These are phyloP conservation scores for Bucco capensis DNA, from an alignment of 2,113 vertebrate species.

Conservation along the genomic window DNA sequence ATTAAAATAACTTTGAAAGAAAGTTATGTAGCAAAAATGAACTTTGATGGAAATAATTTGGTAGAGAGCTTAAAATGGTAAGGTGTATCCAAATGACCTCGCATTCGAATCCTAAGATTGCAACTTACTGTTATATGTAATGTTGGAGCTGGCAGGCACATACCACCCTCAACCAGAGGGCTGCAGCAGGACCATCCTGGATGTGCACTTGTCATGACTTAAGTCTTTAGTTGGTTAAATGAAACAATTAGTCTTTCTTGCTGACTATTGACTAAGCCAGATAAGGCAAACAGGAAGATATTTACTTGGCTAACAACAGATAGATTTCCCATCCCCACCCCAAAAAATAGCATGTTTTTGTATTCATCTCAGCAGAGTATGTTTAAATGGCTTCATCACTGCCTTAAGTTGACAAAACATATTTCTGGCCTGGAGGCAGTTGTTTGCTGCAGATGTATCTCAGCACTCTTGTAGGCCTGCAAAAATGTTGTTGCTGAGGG, in stretches of 20 bases:
- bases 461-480: background rate
- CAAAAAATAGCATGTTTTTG: background rate
- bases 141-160: accelerated
- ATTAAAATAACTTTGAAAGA: background rate
- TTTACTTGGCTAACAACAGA: background rate
- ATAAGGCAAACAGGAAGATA: background rate
- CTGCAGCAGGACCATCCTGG: background rate
- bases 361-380: background rate
- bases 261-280: background rate
- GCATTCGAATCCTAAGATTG: background rate
- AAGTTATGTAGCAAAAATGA: background rate
- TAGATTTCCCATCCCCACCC: too few species aligned
- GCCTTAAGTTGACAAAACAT: background rate
- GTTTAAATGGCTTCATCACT: background rate
- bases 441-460: background rate
- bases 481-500: background rate
- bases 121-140: background rate
- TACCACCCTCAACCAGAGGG: background rate
- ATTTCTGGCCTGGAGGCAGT: background rate
- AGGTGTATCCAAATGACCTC: background rate
- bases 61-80: background rate
- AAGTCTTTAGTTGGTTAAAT: background rate
- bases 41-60: background rate
- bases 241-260: background rate
- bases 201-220: background rate